Percentiles rank a stretch among this genome's conserved stretches.
Evolutionary conservation across 35 echinoderm and acorn worm species (phyloP).

Genomic region (Stichopus chloronotus): DNA sequence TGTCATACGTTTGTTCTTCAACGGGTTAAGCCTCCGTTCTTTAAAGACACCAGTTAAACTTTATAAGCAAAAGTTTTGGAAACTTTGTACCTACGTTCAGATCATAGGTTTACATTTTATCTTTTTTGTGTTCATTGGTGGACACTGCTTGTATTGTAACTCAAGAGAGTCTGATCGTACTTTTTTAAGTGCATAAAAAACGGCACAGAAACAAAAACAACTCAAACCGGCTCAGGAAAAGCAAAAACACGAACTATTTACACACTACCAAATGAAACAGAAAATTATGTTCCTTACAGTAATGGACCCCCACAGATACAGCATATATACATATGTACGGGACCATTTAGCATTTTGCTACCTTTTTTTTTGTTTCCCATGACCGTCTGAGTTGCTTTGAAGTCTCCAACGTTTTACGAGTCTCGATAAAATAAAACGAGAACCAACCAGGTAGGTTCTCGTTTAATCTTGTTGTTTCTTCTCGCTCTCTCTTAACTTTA

Average conservation of each 20-base stretch:
- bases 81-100: neutral
- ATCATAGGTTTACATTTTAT: neutral
- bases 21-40: neutral
- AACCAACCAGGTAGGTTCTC: too few species aligned
- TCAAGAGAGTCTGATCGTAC: neutral
- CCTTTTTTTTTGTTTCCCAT: neutral
- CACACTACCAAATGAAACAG: too few species aligned
- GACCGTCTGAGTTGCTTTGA: neutral
- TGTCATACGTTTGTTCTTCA: neutral
- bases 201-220: too few species aligned
- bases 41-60: neutral
- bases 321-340: neutral
- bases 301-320: too few species aligned
- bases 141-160: neutral
- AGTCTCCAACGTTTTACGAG: too few species aligned
- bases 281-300: too few species aligned
- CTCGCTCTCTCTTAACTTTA: too few species aligned
- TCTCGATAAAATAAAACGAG: too few species aligned
- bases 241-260: too few species aligned
- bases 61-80: neutral
- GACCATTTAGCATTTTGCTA: neutral
- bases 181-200: neutral
- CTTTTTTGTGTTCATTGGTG: neutral
- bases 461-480: too few species aligned
- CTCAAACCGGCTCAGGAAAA: too few species aligned